Conservation (phyloP, 2,797 vertebrate species). For the Mycteria americana region DNA sequence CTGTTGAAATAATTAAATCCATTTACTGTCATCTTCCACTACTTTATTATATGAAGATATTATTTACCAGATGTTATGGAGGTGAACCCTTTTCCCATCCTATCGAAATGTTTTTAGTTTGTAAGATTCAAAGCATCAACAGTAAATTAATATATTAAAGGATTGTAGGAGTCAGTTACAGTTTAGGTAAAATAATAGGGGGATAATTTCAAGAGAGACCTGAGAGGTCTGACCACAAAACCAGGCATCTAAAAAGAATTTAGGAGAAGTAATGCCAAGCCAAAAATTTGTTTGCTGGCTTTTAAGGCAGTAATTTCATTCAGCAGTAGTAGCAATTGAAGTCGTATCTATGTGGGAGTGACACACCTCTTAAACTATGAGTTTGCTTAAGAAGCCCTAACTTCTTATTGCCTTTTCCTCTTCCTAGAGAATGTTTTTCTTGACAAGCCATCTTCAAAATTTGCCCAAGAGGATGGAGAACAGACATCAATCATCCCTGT, state of each 20-base stretch:
- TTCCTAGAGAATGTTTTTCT: slow-evolving; percentile 83
- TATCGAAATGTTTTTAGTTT: not conserved
- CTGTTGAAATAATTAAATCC: not conserved
- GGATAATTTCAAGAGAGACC: not conserved
- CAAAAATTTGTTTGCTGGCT: not conserved
- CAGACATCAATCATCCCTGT: slow-evolving; percentile 90
- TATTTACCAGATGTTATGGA: not conserved
- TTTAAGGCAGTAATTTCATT: not conserved
- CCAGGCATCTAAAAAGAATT: not conserved
- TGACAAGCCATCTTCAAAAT: slow-evolving; percentile 81
- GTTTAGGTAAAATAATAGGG: not conserved
- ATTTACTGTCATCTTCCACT: not conserved
- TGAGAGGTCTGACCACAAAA: not conserved
- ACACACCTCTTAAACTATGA: not conserved
- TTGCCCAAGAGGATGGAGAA: slow-evolving; percentile 81
- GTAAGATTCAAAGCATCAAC: not conserved
- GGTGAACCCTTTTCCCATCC: not conserved
- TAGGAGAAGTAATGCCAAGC: not conserved
- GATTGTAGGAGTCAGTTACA: not conserved
- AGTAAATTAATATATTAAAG: not conserved
- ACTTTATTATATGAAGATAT: not conserved
- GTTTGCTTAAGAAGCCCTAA: slow-evolving; percentile 31
- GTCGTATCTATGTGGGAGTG: not conserved
- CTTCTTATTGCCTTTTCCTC: slow-evolving; percentile 54
- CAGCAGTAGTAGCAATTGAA: not conserved